Evolutionary conservation across 2,797 vertebrate genomes (phyloP), one percentile per base, ranked within the genome.

Genomic region (Sebastiscus albofasciatus): DNA sequence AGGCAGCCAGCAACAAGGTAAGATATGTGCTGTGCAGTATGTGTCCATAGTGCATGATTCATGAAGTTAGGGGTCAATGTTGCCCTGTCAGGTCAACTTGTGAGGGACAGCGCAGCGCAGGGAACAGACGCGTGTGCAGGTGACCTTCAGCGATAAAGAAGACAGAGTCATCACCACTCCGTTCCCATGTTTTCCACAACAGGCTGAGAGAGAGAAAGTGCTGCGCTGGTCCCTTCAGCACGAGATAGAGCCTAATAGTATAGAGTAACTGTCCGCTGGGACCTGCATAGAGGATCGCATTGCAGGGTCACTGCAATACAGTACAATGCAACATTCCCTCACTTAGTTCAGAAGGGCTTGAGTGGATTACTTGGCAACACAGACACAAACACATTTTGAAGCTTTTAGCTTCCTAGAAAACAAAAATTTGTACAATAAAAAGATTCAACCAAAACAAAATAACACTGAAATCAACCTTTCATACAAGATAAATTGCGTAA

Each of bases 91-190:
- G 93, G 91, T 93, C 91, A 88, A 92, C 90, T 87, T 75, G 80
- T 87, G 91, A 90, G 90, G 82, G 84, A 87, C 87, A 89, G 83
- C 27, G 13, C 76, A 27, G 69, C 33, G 39, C 86, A 82, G 80
- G 80, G 81, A 92, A 82, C 84, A 88, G 92, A 93, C 83, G 70
- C 77, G 87, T 79, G 77, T 8, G 73, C 89, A 87, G 87, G 90
- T 94, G 93, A 95, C 94, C 94, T 95, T 95, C 93, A 95, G 79
- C 78, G 33, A 80, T 88, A 88, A 90, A 93, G 89, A 92, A 93
- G 89, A 92, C 80, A 55, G 85, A 93, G 90, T 92, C 92, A 94
- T 93, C 92, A 92, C 87, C 73, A 55, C 67, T 90, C 81, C 46
- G 73, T 77, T 89, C 72, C 80, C 84, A 92, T 92, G 92, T 87